Base-by-base conservation (phyloP, 2,888 invertebrate species). In the Tyria jacobaeae region DNA sequence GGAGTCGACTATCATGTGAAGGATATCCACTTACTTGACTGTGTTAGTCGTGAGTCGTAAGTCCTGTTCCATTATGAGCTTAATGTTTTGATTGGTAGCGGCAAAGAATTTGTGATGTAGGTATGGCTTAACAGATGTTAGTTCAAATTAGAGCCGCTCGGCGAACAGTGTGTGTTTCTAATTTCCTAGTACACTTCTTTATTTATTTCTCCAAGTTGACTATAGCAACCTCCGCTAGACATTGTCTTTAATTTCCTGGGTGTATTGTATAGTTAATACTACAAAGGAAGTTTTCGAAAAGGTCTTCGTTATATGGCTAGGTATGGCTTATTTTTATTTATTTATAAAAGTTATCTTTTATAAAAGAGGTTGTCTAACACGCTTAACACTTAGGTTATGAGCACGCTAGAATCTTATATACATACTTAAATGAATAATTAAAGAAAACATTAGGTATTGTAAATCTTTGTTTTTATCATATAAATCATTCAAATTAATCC, bases 401-500 rank as follows among this genome's bases (percentile, higher is more conserved):
- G n/a, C 3, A 41, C 9, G 7, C 17, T 17, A 6, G 39, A 17
- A 44, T 31, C 31, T 31, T 21, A 55, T 53, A 24, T 53, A n/a
- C n/a, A n/a, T n/a, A n/a, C n/a, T n/a, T n/a, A 31, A 59, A 21
- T 44, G 12, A 54, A 39, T 25, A 4, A 21, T 52, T 34, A 59
- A 44, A 34, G 54, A 55, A 55, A 41, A 44, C 41, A 55, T 44
- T 34, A 55, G 7, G 12, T 31, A 39, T 50, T 21, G n/a, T 14
- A 31, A 51, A 72, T 60, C 49, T 62, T 52, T 15, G 27, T 53
- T 10, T 44, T 53, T 56, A 54, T 65, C 25, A 37, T 39, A n/a
- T 54, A 49, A 50, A 31, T 60, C 17, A 73, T 72, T 63, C 52
- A 60, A 72, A 73, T 65, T 57, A 60, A 47, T 57, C 60, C 5